Evolutionary conservation across 2,113 vertebrate species (phyloP), one percentile per base, ranked within the genome.

Genomic region (Paralichthys olivaceus): DNA sequence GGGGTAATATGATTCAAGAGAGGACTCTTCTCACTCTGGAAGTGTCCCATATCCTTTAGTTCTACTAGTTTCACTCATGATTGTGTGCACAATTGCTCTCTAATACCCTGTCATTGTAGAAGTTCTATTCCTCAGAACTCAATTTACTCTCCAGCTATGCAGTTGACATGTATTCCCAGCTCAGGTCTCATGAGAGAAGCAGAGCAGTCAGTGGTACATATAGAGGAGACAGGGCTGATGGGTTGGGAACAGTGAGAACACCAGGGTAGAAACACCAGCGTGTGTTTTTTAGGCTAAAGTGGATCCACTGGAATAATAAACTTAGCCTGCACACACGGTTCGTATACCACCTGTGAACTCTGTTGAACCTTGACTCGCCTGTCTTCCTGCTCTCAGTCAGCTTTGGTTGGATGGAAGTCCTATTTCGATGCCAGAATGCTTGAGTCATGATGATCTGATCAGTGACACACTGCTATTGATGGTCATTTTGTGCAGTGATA

Each of bases 151-250:
- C n/a, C 25, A 25, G 54, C 43, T 71, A 59, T 54, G 6, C 29
- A 15, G 51, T 25, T 47, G 19, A 51, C 61, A 51, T 43, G 28
- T 68, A 61, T 71, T 80, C 63, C 65, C 72, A 64, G 32, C 71
- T 55, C 47, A 45, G 63, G 68, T 28, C 20, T 17, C 43, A 47
- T 15, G 43, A 15, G 43, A 47, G 40, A 20, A 51, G 49, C 49
- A n/a, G 20, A 51, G 45, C 56, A 55, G 55, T 55, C 34, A 25
- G 65, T 5, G 34, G 74, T 49, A 76, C 56, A 67, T 70, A 82
- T 63, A 56, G 75, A 65, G 45, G 47, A 70, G 74, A 26, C 61
- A 51, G 45, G 32, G 76, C 14, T 66, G 74, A 84, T 84, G 69
- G 74, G 67, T 77, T 58, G 75, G 77, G 61, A 64, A 60, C 63